Conservation (phyloP, 2,888 invertebrate species). For the Ectropis crepuscularia region DNA sequence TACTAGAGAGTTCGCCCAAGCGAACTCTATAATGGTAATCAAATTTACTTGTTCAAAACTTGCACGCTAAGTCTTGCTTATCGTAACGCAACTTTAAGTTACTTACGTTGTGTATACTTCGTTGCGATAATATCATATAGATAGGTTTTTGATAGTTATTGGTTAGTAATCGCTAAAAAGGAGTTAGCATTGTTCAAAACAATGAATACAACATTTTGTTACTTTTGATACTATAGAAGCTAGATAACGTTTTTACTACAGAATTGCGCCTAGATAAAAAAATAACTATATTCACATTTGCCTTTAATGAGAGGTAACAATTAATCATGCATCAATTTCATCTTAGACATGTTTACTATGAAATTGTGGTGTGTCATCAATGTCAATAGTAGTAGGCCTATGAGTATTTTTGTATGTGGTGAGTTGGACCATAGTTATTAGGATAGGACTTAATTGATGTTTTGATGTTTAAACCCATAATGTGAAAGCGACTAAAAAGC, state of each 20-base stretch:
- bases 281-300: conserved; percentile 20
- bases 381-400: conserved; percentile 23
- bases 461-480: not conserved
- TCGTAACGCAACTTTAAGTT: conserved; percentile 9
- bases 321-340: conserved; percentile 14
- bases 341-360: conserved; percentile 14
- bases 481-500: conserved; percentile 1
- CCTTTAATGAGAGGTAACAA: conserved; percentile 21
- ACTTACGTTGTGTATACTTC: conserved; percentile 15
- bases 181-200: conserved; percentile 20
- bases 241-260: conserved; percentile 16
- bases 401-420: conserved; percentile 34
- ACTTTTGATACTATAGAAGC: conserved; percentile 30
- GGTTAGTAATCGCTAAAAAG: conserved; percentile 19
- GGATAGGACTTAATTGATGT: conserved; percentile 7
- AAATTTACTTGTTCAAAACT: conserved; percentile 37
- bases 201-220: conserved; percentile 29
- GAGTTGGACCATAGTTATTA: conserved; percentile 31
- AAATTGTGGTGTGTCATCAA: conserved; percentile 19
- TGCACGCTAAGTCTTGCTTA: conserved; percentile 27
- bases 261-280: conserved; percentile 6
- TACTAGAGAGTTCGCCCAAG: conserved; percentile 53
- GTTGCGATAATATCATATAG: conserved; percentile 9
- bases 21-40: conserved; percentile 40
- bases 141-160: conserved; percentile 9